Conservation (phyloP, 2,113 vertebrate species). For the Peucedramus taeniatus region DNA sequence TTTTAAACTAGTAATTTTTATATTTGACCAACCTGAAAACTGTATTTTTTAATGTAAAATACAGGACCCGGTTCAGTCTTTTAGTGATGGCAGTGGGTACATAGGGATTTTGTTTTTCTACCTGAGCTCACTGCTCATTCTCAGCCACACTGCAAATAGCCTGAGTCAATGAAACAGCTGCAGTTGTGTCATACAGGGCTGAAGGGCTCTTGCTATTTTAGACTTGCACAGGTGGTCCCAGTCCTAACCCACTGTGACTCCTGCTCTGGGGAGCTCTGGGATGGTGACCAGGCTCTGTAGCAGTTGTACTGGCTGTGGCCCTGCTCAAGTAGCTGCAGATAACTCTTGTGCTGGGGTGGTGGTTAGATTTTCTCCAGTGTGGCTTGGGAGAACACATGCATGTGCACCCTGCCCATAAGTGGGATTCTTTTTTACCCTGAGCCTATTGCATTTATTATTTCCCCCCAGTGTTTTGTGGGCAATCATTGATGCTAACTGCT, state of each 20-base stretch:
- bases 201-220: not conserved
- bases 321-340: not conserved
- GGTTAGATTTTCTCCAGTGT: not conserved
- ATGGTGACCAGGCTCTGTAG: not conserved
- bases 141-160: not conserved
- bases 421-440: not conserved
- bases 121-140: not conserved
- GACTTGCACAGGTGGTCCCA: not conserved
- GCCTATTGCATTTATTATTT: not conserved
- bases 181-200: not conserved
- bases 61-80: not conserved
- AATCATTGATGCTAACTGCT: not conserved
- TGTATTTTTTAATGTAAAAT: not conserved
- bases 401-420: rapidly evolving
- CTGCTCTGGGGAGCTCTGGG: not conserved
- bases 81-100: not conserved
- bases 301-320: not conserved
- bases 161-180: conserved; percentile 22
- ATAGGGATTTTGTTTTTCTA: not conserved
- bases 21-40: not conserved
- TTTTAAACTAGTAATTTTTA: not conserved
- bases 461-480: not conserved
- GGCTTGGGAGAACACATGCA: rapidly evolving
- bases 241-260: not conserved
- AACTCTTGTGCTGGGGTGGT: not conserved